Evolutionary conservation across 2,113 vertebrate genomes (phyloP).

Genomic region (Paralichthys olivaceus): DNA sequence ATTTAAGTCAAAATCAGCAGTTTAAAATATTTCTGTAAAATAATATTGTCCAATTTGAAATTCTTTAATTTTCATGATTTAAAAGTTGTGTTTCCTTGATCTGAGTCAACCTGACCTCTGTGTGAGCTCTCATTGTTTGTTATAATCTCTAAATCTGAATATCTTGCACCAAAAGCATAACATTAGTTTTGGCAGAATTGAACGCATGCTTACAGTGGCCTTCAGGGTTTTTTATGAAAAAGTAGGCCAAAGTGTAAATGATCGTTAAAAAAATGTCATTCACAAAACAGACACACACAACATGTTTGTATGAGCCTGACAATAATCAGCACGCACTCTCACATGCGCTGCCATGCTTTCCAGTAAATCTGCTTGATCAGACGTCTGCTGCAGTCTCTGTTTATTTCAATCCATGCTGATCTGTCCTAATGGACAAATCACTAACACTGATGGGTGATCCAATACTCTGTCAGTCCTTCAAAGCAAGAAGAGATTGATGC

Average conservation of each 20-base stretch:
- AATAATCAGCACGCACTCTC: neutral
- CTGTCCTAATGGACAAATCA: neutral
- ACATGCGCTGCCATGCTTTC: constrained; percentile 1
- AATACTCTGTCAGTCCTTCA: constrained; percentile 4
- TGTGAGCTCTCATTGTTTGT: neutral
- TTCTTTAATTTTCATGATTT: too few species aligned
- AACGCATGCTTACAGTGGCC: neutral
- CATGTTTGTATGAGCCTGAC: neutral
- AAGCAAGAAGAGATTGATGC: constrained; percentile 7
- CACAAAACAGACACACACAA: too few species aligned
- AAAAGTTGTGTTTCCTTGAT: too few species aligned
- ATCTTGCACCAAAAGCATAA: neutral
- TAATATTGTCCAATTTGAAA: too few species aligned
- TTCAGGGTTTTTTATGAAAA: neutral
- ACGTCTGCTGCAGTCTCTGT: constrained; percentile 9
- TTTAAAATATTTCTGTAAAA: too few species aligned
- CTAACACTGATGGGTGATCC: neutral
- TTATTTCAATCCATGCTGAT: neutral
- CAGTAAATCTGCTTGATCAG: neutral
- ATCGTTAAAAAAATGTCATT: too few species aligned
- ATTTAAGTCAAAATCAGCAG: too few species aligned
- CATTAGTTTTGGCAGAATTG: neutral
- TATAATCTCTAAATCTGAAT: too few species aligned
- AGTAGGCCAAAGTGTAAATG: neutral
- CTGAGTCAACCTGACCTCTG: neutral